These are phyloP conservation scores for Diplosoma virens DNA, from an alignment of 23 tunicate genomes.

Conservation along the genomic window DNA sequence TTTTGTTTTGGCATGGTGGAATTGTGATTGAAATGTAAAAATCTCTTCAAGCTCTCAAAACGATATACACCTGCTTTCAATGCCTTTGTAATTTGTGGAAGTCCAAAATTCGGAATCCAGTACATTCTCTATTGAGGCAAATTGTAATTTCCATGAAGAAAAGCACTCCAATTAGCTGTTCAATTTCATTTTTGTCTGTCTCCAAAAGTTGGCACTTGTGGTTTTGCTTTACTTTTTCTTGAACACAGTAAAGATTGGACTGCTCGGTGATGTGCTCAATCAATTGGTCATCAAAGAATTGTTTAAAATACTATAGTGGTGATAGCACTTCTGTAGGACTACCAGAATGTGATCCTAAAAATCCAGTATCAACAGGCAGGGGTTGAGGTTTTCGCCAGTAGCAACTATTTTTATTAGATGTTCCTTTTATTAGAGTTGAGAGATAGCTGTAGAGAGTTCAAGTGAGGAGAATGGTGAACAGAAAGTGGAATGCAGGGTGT, in stretches of 20 bases:
- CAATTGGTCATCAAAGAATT: not conserved
- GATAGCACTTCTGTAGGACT: not conserved
- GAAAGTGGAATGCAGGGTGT: too few relatives aligned
- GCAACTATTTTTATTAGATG: not conserved
- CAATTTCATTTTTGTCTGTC: constrained; percentile 3
- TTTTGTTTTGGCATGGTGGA: not conserved
- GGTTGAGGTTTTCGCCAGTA: not conserved
- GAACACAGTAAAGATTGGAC: not conserved
- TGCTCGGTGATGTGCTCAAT: not conserved
- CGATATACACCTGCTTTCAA: not conserved
- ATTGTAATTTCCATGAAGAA: not conserved
- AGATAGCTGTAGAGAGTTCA: too few relatives aligned
- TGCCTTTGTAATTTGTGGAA: not conserved
- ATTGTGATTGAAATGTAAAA: not conserved
- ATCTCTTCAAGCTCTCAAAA: not conserved
- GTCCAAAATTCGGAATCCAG: constrained; percentile 1
- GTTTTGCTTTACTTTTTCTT: not conserved
- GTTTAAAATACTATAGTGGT: not conserved
- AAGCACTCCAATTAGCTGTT: not conserved
- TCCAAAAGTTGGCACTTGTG: not conserved
- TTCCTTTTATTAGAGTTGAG: too few relatives aligned
- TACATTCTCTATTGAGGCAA: not conserved
- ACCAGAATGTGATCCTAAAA: not conserved
- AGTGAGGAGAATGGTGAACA: too few relatives aligned
- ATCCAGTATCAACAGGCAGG: not conserved